A percentile compares a stretch with the other conserved stretches of the same genome.
phyloP scores from a whole-genome alignment of 2,797 vertebrate species.

The Rhinella marina region DNA sequence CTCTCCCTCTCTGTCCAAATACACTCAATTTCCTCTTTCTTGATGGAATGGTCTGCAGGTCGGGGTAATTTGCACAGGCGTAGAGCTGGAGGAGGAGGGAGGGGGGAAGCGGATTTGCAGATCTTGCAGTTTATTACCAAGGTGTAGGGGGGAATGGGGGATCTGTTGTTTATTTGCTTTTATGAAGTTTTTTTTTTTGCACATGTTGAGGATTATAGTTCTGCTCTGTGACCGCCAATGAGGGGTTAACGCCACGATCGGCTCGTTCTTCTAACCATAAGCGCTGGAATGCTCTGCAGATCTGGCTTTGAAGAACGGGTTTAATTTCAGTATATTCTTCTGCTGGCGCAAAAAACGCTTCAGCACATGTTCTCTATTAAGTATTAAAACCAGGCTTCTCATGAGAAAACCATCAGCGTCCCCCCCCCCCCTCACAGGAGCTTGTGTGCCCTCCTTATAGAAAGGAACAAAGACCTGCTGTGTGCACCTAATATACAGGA shows the following conservation, averaged over 20 bases:
- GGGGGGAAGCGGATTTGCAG: not conserved
- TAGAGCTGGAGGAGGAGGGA: not conserved
- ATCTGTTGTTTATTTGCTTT: conserved; percentile 10
- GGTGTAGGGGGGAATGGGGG: not conserved
- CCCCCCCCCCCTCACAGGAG: conserved; percentile 10
- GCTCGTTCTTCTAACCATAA: conserved; percentile 19
- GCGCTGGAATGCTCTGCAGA: conserved; percentile 45
- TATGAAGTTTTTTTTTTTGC: not conserved
- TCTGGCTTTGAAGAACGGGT: conserved; percentile 35
- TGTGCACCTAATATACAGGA: conserved; percentile 6
- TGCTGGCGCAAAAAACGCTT: conserved; percentile 32
- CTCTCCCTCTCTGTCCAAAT: conserved; percentile 37
- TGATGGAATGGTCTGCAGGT: conserved; percentile 47
- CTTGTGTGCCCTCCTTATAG: conserved; percentile 10
- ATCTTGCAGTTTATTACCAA: not conserved
- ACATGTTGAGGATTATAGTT: not conserved
- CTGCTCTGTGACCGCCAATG: not conserved
- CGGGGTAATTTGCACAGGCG: not conserved
- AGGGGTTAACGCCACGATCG: conserved; percentile 31
- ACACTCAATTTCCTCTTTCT: conserved; percentile 50
- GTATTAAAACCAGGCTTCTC: conserved; percentile 44
- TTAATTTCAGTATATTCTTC: conserved; percentile 54
- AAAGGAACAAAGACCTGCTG: conserved; percentile 4
- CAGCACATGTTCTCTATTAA: conserved; percentile 60
- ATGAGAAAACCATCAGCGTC: conserved; percentile 42